These are phyloP conservation scores for Phaonia tiefii DNA, from an alignment of 2,888 invertebrate species.

Conservation along the genomic window DNA sequence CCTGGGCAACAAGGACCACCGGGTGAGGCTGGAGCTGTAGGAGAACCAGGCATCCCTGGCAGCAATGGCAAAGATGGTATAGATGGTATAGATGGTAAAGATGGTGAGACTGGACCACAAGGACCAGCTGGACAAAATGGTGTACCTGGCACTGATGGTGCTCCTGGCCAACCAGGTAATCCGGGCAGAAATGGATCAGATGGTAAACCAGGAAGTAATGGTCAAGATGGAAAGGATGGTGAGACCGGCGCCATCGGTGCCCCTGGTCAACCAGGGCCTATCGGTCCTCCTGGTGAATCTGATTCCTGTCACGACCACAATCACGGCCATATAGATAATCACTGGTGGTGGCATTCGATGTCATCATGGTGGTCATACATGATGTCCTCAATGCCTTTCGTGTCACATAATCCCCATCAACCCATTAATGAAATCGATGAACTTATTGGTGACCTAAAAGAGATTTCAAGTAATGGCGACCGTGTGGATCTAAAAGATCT, in stretches of 20 bases:
- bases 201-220: conserved; percentile 16
- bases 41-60: neutral
- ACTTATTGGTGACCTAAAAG: too few relatives aligned
- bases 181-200: neutral
- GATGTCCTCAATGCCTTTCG: too few relatives aligned
- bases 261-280: conserved; percentile 36
- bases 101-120: neutral
- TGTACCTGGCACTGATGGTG: neutral
- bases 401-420: too few relatives aligned
- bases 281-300: conserved; percentile 19
- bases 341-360: too few relatives aligned
- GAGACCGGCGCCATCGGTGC: too few relatives aligned
- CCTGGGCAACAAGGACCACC: neutral
- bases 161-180: conserved; percentile 38
- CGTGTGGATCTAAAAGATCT: too few relatives aligned
- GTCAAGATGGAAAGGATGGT: neutral
- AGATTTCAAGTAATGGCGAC: too few relatives aligned
- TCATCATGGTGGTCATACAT: too few relatives aligned
- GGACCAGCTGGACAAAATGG: neutral
- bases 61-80: neutral
- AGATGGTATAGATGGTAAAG: too few relatives aligned
- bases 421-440: too few relatives aligned
- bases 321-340: too few relatives aligned
- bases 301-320: too few relatives aligned
- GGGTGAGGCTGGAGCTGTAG: conserved; percentile 20